Percentiles rank a stretch among this genome's conserved stretches.
phyloP scores from a whole-genome alignment of 2,888 invertebrate species.

The Brachypalpus laphriformis region DNA sequence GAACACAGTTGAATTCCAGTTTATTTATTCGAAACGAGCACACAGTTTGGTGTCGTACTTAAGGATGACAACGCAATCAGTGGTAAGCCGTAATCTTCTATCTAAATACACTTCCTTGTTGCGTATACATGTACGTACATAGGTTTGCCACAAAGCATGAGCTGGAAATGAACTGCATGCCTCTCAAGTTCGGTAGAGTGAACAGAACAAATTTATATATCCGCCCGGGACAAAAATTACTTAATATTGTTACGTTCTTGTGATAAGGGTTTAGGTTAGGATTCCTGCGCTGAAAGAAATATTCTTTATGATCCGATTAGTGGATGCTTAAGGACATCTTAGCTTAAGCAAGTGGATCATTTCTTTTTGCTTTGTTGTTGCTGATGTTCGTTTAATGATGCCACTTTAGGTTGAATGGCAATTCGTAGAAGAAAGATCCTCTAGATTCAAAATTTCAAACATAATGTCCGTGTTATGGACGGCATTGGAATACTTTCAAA shows the following conservation, averaged over 20 bases:
- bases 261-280: background rate
- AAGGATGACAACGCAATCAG: conserved; percentile 61
- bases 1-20: background rate
- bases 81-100: conserved; percentile 63
- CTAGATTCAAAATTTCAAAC: too few species aligned
- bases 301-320: conserved; percentile 64
- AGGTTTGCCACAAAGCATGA: conserved; percentile 34
- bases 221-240: conserved; percentile 31
- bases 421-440: too few species aligned
- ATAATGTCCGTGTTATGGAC: too few species aligned
- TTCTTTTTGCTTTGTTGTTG: conserved; percentile 24
- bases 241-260: conserved; percentile 15
- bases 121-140: background rate
- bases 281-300: conserved; percentile 2
- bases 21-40: conserved; percentile 42
- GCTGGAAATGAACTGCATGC: conserved; percentile 52
- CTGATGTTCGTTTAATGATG: conserved; percentile 40
- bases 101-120: conserved; percentile 44
- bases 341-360: conserved; percentile 41
- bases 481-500: too few species aligned
- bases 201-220: conserved; percentile 39
- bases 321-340: conserved; percentile 50
- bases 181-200: conserved; percentile 17
- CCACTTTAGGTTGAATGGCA: too few species aligned
- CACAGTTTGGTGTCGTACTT: conserved; percentile 38